Evolutionary conservation across 2,888 invertebrate genomes (phyloP), one percentile per base, ranked within the genome.

Genomic region (Tetrapedia diversipes): DNA sequence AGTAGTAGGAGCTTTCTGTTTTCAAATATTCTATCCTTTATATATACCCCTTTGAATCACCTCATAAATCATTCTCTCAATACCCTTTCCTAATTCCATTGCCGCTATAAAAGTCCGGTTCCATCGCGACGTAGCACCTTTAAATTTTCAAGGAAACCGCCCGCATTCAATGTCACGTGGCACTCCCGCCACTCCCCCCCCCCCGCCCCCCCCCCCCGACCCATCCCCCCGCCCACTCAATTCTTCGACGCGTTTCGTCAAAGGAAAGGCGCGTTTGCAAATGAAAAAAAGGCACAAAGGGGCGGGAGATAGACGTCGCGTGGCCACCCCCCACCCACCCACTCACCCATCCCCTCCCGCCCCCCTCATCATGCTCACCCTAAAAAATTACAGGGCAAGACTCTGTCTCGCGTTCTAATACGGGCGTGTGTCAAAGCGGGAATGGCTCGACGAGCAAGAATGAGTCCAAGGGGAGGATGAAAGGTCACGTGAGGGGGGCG

Each of bases 371-470:
- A n/a, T n/a, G n/a, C n/a, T n/a, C n/a, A n/a, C n/a, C 56, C 54
- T 79, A 77, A 79, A 79, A 83, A 84, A 83, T 83, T 83, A 75
- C 84, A 77, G 70, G 60, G 76, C 61, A 66, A 29, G 63, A 60
- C 67, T 51, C 54, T n/a, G n/a, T n/a, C 27, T 57, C 74, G 65
- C 59, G 49, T 72, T n/a, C 69, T 83, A 77, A 77, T 77, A 77
- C 65, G 27, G 51, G 60, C 53, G 51, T 29, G 84, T 68, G 79
- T 83, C 84, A 83, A 83, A 84, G 81, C 64, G 69, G 67, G 71
- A 79, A 83, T 70, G 68, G 76, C 65, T 68, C 79, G 78, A 57
- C 71, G 80, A 69, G 57, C 80, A 79, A 76, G 82, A 81, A 81
- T 75, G 82, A 76, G 71, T 64, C 63, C 53, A 16, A 32, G 8